Percentiles rank a stretch among this genome's conserved stretches.
Evolutionary conservation across 2,888 invertebrate genomes (phyloP).

Genomic region (Heliconius erato): DNA sequence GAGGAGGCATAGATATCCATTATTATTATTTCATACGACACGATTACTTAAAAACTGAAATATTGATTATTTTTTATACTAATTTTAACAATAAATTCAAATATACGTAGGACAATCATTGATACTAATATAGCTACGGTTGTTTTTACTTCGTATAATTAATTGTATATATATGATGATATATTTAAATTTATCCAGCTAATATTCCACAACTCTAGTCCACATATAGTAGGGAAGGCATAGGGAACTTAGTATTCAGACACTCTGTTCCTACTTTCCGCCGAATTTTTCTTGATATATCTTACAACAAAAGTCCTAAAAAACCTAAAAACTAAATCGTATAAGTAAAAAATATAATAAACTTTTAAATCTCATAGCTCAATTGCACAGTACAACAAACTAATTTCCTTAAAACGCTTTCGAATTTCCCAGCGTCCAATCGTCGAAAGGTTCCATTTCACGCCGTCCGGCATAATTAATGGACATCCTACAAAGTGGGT

Average conservation of each 20-base stretch:
- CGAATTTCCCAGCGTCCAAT: conserved; percentile 60
- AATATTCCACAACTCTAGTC: background rate
- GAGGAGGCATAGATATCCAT: conserved; percentile 53
- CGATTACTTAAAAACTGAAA: conserved; percentile 4
- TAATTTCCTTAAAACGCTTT: conserved; percentile 59
- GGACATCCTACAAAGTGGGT: conserved; percentile 79
- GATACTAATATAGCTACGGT: too few species aligned
- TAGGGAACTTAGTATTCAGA: too few species aligned
- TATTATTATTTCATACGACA: conserved; percentile 28
- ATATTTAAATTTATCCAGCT: background rate
- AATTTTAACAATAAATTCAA: background rate
- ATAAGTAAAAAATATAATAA: conserved; percentile 19
- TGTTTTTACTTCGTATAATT: too few species aligned
- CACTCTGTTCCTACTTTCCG: too few species aligned
- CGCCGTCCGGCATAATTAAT: conserved; percentile 78
- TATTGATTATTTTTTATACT: background rate
- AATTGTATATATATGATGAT: too few species aligned
- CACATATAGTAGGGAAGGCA: too few species aligned
- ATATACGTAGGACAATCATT: background rate
- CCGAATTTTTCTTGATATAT: too few species aligned
- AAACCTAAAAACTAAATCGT: too few species aligned
- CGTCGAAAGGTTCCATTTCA: conserved; percentile 68
- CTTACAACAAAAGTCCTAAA: background rate
- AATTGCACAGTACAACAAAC: conserved; percentile 58
- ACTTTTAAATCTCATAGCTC: conserved; percentile 48